phyloP scores from a whole-genome alignment of 2,797 vertebrate genomes.

The Girardinus metallicus region DNA sequence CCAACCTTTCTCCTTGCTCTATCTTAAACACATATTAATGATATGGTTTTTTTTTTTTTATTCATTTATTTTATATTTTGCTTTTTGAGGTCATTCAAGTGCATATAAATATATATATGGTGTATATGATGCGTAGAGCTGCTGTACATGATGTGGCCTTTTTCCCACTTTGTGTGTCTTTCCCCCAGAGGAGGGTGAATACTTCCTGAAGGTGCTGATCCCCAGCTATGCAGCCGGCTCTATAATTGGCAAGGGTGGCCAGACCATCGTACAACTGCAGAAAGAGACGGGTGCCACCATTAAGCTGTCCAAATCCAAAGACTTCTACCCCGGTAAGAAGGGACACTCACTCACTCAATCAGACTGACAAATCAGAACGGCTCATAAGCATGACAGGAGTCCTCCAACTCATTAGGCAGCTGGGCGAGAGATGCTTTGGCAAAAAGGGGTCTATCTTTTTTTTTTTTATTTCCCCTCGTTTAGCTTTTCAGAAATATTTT shows the following conservation, averaged over 20 bases:
- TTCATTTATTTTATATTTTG: slow-evolving; percentile 1
- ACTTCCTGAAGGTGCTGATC: slow-evolving; percentile 97
- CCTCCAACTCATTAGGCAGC: neutral
- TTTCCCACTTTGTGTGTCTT: slow-evolving; percentile 64
- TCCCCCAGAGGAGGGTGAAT: slow-evolving; percentile 88
- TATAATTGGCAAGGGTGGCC: slow-evolving; percentile 95
- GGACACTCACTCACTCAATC: slow-evolving; percentile 23
- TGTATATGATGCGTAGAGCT: slow-evolving; percentile 40
- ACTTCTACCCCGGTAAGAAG: slow-evolving; percentile 93
- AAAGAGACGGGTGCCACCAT: slow-evolving; percentile 96
- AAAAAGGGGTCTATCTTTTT: slow-evolving; percentile 24
- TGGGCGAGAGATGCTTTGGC: slow-evolving; percentile 13
- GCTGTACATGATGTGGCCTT: slow-evolving; percentile 58
- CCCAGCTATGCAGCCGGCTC: slow-evolving; percentile 96
- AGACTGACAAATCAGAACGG: slow-evolving; percentile 25
- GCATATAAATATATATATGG: slow-evolving; percentile 1
- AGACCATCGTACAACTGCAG: slow-evolving; percentile 95
- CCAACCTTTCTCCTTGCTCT: neutral
- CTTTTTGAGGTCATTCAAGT: slow-evolving; percentile 23
- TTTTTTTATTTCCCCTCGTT: slow-evolving; percentile 21
- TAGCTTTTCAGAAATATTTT: slow-evolving; percentile 26
- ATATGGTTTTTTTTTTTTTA: neutral
- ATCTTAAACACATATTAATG: neutral
- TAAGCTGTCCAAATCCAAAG: slow-evolving; percentile 98
- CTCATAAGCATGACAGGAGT: slow-evolving; percentile 18